Evolutionary conservation across 2,113 vertebrate genomes (phyloP), one percentile per base, ranked within the genome.

Genomic region (Crotophaga sulcirostris): DNA sequence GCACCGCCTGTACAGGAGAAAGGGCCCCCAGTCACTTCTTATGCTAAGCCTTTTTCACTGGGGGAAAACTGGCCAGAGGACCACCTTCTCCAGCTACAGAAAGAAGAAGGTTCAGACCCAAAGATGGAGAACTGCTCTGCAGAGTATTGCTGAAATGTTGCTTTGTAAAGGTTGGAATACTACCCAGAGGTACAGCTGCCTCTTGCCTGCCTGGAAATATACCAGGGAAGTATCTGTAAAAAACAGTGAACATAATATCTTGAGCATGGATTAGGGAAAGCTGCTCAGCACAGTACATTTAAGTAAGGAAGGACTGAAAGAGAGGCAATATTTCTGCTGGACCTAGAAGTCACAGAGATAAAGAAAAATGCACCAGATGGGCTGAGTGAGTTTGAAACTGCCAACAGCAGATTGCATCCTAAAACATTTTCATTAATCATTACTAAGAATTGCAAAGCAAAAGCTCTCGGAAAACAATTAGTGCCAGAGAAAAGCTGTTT

Each of bases 391-490:
- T 81, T 64, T 67, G 79, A 88, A 92, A 72, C 13, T 60, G 52
- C 15, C 64, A 81, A 87, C 76, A 89, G 64, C 52, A 93, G 59
- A 70, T 42, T 20, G 8, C n/a, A 52, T 68, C 49, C 56, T 84
- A 75, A 95, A 94, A 87, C 33, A 92, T 90, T 93, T 84, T 76
- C 68, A 44, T 64, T 94, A 88, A 72, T 80, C 36, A 40, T 67
- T 72, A 75, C 56, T 60, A 75, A 42, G 31, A 80, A 85, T 73
- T 85, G 75, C 73, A 84, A 91, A 95, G 68, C 63, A 92, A 88
- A 94, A 90, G 55, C 82, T 77, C 78, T 62, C 0, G 0, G 38
- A 88, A 94, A 93, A 93, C 38, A 86, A 78, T 60, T 34, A 90
- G 54, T 66, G 59, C 12, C 58, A 82, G 45, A 64, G 15, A 72